Percentiles rank a stretch among this genome's conserved stretches.
Conservation (phyloP, 2,113 vertebrate species). For the Bostrychus sinensis region DNA sequence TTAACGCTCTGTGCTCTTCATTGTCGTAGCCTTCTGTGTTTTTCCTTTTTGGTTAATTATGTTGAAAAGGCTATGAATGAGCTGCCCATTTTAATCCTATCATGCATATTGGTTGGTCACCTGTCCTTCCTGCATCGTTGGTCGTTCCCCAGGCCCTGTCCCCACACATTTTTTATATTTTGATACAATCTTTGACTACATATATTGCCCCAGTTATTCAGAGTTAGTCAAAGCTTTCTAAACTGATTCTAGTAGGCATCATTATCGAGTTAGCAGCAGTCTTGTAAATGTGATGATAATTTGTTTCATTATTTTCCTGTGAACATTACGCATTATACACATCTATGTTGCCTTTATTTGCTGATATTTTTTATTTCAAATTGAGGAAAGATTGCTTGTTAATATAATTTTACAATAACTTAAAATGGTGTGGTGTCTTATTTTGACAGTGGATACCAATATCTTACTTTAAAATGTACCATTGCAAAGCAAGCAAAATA, state of each 20-base stretch:
- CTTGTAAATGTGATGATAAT: conserved; percentile 82
- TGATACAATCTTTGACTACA: conserved; percentile 76
- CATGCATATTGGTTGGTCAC: conserved; percentile 79
- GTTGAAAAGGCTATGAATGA: conserved; percentile 79
- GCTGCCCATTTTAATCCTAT: conserved; percentile 87
- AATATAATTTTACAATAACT: conserved; percentile 93
- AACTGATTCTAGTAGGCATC: conserved; percentile 77
- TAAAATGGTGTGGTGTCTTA: conserved; percentile 76
- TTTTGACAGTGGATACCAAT: conserved; percentile 28
- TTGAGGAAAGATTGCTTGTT: conserved; percentile 84
- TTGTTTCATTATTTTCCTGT: conserved; percentile 65
- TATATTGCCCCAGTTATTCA: conserved; percentile 79
- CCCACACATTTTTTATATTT: conserved; percentile 67
- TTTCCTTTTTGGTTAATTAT: conserved; percentile 83
- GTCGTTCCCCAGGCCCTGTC: conserved; percentile 25
- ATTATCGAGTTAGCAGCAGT: conserved; percentile 79
- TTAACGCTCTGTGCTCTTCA: conserved; percentile 89
- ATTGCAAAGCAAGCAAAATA: too few relatives aligned
- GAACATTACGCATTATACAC: conserved; percentile 74
- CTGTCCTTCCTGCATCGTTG: conserved; percentile 38
- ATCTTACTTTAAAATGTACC: too few relatives aligned
- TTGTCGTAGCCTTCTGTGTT: conserved; percentile 90
- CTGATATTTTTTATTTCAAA: conserved; percentile 82
- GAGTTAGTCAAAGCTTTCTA: conserved; percentile 76
- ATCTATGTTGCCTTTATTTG: conserved; percentile 83